Percentiles rank a stretch among this genome's conserved stretches.
These are phyloP conservation scores for Amblyopsis rosae DNA, from an alignment of 2,113 vertebrate genomes.

Conservation along the genomic window DNA sequence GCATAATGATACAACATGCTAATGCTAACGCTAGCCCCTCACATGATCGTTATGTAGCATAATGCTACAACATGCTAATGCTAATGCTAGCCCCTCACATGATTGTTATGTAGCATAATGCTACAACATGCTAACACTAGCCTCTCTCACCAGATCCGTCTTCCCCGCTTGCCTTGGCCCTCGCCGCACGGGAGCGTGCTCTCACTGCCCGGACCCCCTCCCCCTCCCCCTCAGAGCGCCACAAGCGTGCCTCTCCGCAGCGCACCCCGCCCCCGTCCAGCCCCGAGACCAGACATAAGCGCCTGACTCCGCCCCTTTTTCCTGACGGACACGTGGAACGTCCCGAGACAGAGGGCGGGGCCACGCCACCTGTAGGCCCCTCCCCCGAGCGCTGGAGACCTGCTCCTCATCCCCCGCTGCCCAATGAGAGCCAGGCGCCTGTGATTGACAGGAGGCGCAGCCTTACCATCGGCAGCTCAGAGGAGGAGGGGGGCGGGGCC, in stretches of 20 bases:
- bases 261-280: slow-evolving; percentile 54
- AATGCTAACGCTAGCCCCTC: too few relatives aligned
- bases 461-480: slow-evolving; percentile 91
- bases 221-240: slow-evolving; percentile 66
- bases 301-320: slow-evolving; percentile 64
- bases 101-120: neutral
- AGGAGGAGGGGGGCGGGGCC: slow-evolving; percentile 91
- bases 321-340: slow-evolving; percentile 84
- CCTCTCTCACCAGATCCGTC: slow-evolving; percentile 80
- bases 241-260: slow-evolving; percentile 58
- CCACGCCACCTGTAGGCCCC: slow-evolving; percentile 82
- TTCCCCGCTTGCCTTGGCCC: slow-evolving; percentile 93
- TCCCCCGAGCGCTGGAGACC: slow-evolving; percentile 71
- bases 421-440: slow-evolving; percentile 67
- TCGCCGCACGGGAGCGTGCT: slow-evolving; percentile 94
- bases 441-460: slow-evolving; percentile 78
- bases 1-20: too few relatives aligned
- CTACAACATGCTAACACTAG: neutral
- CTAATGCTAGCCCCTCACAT: too few relatives aligned
- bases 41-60: too few relatives aligned
- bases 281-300: slow-evolving; percentile 64
- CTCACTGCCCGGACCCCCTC: slow-evolving; percentile 89
- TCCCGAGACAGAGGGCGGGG: slow-evolving; percentile 82
- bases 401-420: slow-evolving; percentile 73
- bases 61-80: too few relatives aligned